Conservation (phyloP, 2,888 invertebrate species). For the Hyppa rectilinea region DNA sequence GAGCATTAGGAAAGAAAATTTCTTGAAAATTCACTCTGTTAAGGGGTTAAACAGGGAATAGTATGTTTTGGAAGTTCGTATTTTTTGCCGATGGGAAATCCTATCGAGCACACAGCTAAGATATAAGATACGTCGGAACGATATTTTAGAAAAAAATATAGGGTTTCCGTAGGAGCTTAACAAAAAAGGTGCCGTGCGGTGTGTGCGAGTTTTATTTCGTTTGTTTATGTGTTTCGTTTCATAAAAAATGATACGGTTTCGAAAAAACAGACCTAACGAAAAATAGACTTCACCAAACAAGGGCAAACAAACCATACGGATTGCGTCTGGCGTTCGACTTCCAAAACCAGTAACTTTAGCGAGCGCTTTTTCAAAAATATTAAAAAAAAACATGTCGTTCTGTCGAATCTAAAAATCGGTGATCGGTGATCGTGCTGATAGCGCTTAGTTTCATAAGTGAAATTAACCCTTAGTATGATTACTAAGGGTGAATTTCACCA, state of each 20-base stretch:
- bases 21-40: not conserved
- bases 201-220: not conserved
- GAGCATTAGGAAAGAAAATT: too few relatives aligned
- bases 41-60: not conserved
- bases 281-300: not conserved
- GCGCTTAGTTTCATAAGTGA: too few relatives aligned
- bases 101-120: not conserved
- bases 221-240: not conserved
- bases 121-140: not conserved
- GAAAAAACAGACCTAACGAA: not conserved
- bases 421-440: too few relatives aligned
- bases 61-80: not conserved
- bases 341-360: not conserved
- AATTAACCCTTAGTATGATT: too few relatives aligned
- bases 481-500: too few relatives aligned
- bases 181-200: not conserved
- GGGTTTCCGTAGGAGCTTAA: too few relatives aligned
- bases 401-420: not conserved
- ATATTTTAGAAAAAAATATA: not conserved
- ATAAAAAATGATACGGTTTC: not conserved
- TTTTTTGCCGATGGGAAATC: not conserved
- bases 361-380: not conserved
- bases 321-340: not conserved
- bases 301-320: not conserved
- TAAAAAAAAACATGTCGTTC: not conserved